phyloP scores from a whole-genome alignment of 2,113 vertebrate genomes.

The Rousettus leschenaultii region DNA sequence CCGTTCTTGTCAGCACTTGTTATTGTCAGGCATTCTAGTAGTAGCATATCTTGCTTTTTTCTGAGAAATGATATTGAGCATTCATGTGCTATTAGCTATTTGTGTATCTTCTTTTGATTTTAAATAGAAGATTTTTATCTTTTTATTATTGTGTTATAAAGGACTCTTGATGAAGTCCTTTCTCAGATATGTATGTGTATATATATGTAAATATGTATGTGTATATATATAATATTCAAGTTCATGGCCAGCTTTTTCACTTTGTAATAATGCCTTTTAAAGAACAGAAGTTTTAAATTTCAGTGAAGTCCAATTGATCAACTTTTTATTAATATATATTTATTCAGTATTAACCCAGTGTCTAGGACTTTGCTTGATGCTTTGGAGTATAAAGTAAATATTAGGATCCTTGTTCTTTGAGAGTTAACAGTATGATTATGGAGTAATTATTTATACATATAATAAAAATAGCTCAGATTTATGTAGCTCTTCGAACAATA shows the following conservation, averaged over 20 bases:
- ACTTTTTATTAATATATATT: neutral
- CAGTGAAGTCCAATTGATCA: neutral
- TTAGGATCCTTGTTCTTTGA: neutral
- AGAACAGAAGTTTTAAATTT: neutral
- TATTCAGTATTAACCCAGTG: neutral
- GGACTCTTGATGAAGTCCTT: neutral
- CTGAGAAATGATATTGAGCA: neutral
- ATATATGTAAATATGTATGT: too few relatives aligned
- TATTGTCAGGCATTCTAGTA: neutral
- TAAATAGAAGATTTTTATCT: neutral
- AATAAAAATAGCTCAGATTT: constrained; percentile 17
- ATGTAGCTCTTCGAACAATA: neutral
- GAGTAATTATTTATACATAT: neutral
- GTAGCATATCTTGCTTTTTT: neutral
- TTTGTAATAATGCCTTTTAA: constrained; percentile 3
- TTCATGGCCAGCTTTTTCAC: neutral
- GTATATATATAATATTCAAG: neutral
- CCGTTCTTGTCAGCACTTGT: neutral
- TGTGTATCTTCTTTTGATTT: neutral
- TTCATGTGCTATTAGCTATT: neutral
- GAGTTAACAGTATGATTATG: neutral
- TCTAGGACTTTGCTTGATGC: neutral
- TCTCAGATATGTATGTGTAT: neutral
- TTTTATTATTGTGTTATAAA: neutral
- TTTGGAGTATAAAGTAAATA: neutral